Percentiles rank a stretch among this genome's conserved stretches.
Conservation (phyloP, 2,888 invertebrate genomes). For the Ctenicera cuprea region DNA sequence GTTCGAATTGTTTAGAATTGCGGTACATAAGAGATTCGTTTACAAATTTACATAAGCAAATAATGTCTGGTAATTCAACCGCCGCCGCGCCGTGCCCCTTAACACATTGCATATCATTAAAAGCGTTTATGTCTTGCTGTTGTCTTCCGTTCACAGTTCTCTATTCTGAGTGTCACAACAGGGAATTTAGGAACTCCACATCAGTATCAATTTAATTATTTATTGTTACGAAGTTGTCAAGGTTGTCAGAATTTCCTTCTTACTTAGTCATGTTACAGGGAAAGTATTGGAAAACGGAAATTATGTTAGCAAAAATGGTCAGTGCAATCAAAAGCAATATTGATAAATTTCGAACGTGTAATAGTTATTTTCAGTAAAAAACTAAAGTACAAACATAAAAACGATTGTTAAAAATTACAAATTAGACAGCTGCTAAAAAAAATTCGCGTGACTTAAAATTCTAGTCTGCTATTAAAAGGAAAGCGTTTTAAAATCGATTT, state of each 20-base stretch:
- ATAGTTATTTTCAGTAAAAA: not conserved
- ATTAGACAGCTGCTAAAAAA: not conserved
- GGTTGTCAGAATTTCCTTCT: conserved; percentile 17
- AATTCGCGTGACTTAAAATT: conserved; percentile 49
- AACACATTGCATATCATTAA: conserved; percentile 22
- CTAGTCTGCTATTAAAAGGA: conserved; percentile 44
- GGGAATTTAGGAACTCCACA: conserved; percentile 26
- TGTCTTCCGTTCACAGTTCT: conserved; percentile 12
- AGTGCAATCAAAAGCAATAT: too few species aligned
- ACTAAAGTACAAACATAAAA: too few species aligned
- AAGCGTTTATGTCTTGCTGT: conserved; percentile 17
- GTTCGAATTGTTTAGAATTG: not conserved
- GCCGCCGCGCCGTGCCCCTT: too few species aligned
- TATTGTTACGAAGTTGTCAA: conserved; percentile 17
- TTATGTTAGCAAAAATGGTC: too few species aligned
- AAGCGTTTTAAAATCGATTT: conserved; percentile 52
- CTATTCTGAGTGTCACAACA: conserved; percentile 1
- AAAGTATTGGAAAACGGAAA: too few species aligned
- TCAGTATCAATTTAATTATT: conserved; percentile 35
- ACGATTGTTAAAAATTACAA: conserved; percentile 7
- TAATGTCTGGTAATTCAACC: conserved; percentile 7
- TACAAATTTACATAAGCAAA: conserved; percentile 24
- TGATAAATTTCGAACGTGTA: too few species aligned
- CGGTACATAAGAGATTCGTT: not conserved
- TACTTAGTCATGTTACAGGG: conserved; percentile 8